Evolutionary conservation across 1,140 invertebrate species (phyloP).

Genomic region (Trichonephila inaurata): DNA sequence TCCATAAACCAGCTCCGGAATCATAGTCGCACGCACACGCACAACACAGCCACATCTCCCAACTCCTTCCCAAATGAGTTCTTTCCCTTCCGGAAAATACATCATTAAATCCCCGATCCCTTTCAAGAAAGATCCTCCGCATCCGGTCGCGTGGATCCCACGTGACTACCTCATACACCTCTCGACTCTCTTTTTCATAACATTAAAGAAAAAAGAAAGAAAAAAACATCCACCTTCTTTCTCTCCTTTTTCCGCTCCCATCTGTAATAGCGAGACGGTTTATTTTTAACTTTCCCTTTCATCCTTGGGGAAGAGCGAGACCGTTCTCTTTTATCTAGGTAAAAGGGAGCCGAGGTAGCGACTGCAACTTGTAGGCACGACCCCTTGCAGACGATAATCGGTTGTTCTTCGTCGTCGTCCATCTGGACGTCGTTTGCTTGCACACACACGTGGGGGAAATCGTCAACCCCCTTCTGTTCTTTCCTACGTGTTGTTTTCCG

Average conservation of each 20-base stretch:
- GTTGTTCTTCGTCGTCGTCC: not conserved
- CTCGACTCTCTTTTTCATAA: slow-evolving; percentile 22
- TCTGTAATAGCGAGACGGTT: slow-evolving; percentile 21
- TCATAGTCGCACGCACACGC: not conserved
- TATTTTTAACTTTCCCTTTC: slow-evolving; percentile 7
- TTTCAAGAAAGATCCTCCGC: slow-evolving; percentile 19
- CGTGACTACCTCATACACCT: slow-evolving; percentile 39
- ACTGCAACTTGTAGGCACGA: slow-evolving; percentile 37
- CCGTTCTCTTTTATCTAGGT: slow-evolving; percentile 10
- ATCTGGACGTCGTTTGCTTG: not conserved
- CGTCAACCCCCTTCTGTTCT: not conserved
- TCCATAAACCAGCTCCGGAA: too few relatives aligned
- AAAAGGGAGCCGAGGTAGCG: not conserved
- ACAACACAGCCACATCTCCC: not conserved
- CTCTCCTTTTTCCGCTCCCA: not conserved
- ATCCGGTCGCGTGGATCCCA: slow-evolving; percentile 69
- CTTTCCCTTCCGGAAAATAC: not conserved
- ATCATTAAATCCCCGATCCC: not conserved
- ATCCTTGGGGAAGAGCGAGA: not conserved
- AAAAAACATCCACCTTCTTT: slow-evolving; percentile 20
- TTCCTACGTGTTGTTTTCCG: not conserved
- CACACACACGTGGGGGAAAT: not conserved
- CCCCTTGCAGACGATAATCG: slow-evolving; percentile 10
- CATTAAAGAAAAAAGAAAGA: not conserved
- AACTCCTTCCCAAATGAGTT: not conserved